These are phyloP conservation scores for Anomalospiza imberbis DNA, from an alignment of 2,797 vertebrate species.

Conservation along the genomic window DNA sequence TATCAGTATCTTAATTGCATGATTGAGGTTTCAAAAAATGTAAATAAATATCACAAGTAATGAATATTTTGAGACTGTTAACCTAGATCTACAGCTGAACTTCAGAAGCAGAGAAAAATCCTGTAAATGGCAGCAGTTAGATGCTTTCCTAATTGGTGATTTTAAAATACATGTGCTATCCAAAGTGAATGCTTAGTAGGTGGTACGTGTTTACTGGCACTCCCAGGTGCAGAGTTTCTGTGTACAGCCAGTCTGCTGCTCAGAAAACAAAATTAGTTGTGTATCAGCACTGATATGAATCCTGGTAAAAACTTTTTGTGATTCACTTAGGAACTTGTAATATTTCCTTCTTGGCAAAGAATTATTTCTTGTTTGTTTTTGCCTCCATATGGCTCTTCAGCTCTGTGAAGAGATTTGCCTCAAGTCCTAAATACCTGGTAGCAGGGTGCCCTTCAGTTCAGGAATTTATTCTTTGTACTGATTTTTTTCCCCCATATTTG, in stretches of 20 bases:
- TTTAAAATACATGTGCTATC: neutral
- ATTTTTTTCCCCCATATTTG: neutral
- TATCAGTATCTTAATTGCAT: constrained; percentile 21
- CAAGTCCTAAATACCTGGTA: neutral
- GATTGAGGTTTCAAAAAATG: neutral
- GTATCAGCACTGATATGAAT: neutral
- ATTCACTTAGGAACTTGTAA: neutral
- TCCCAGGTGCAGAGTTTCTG: neutral
- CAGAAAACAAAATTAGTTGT: neutral
- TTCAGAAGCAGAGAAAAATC: neutral
- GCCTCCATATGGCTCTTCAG: neutral
- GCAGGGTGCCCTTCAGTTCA: neutral
- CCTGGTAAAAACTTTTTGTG: neutral
- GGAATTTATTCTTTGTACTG: neutral
- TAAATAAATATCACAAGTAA: constrained; percentile 7
- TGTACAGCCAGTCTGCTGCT: neutral
- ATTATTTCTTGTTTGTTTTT: neutral
- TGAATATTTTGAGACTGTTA: neutral
- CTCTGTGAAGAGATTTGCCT: neutral
- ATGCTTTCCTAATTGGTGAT: neutral
- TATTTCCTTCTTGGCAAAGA: neutral
- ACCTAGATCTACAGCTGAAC: neutral
- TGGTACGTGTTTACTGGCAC: neutral
- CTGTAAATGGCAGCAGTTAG: neutral
- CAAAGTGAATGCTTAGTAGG: neutral